Percentiles rank a stretch among this genome's conserved stretches.
These are phyloP conservation scores for Nebria ingens DNA, from an alignment of 1,140 invertebrate species.

Conservation along the genomic window DNA sequence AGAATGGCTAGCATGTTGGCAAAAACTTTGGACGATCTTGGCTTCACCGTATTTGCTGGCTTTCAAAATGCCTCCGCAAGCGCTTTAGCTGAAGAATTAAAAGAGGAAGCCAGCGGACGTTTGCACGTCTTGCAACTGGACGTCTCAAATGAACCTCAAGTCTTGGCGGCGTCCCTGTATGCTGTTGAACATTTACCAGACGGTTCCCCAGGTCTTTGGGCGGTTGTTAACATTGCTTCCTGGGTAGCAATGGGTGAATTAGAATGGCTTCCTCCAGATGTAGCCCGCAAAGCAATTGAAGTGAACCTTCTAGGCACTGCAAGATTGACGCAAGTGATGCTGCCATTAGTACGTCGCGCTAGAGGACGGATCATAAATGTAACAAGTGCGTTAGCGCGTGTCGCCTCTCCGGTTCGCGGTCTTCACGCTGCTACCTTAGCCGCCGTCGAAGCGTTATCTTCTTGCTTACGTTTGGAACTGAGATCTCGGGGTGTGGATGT, in stretches of 20 bases:
- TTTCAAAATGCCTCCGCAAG: slow-evolving; percentile 54
- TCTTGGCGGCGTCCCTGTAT: slow-evolving; percentile 61
- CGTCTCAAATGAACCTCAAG: slow-evolving; percentile 61
- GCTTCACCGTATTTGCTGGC: slow-evolving; percentile 72
- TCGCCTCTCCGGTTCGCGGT: slow-evolving; percentile 63
- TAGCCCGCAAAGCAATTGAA: slow-evolving; percentile 43
- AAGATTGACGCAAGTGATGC: slow-evolving; percentile 65
- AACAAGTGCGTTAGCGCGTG: slow-evolving; percentile 59
- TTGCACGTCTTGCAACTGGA: slow-evolving; percentile 64
- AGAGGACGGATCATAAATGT: slow-evolving; percentile 59
- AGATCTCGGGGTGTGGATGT: slow-evolving; percentile 61
- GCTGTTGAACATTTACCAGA: slow-evolving; percentile 66
- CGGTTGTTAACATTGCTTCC: slow-evolving; percentile 79
- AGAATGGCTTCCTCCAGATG: slow-evolving; percentile 66
- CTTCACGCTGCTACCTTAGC: slow-evolving; percentile 69
- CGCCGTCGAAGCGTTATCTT: slow-evolving; percentile 68
- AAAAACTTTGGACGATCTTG: slow-evolving; percentile 63
- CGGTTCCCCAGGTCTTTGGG: slow-evolving; percentile 72
- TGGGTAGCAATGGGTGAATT: slow-evolving; percentile 81
- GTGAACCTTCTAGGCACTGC: slow-evolving; percentile 68
- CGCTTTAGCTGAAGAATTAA: slow-evolving; percentile 53
- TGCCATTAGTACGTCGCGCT: slow-evolving; percentile 64
- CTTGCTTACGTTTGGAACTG: slow-evolving; percentile 72
- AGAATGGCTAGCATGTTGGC: slow-evolving; percentile 64
- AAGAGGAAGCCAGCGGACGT: slow-evolving; percentile 61